Evolutionary conservation across 2,113 vertebrate genomes (phyloP).

Genomic region (Pomatorhinus ruficollis): DNA sequence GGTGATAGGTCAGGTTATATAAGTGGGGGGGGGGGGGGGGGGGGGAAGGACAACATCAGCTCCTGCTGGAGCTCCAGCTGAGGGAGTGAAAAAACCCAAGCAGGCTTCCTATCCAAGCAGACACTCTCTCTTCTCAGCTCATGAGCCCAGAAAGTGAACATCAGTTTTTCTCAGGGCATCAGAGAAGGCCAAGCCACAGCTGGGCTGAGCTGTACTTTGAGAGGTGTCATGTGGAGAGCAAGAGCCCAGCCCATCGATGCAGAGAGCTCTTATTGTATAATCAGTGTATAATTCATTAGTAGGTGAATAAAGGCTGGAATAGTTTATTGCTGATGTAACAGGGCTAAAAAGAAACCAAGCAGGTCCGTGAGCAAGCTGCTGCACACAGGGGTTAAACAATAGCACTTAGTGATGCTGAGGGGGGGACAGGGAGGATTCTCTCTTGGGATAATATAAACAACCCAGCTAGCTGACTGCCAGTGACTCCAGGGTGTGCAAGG

Average conservation of each 20-base stretch:
- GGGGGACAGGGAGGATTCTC: neutral
- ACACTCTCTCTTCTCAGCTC: neutral
- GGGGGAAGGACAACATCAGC: neutral
- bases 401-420: neutral
- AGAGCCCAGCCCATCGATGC: neutral
- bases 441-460: neutral
- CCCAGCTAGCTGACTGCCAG: neutral
- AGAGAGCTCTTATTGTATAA: conserved; percentile 16
- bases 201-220: neutral
- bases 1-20: conserved; percentile 43
- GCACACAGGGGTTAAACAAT: neutral
- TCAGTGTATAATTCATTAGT: conserved; percentile 60
- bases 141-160: neutral
- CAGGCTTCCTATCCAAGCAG: neutral
- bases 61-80: neutral
- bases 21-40: neutral
- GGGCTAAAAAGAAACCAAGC: neutral
- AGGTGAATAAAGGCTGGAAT: conserved; percentile 22
- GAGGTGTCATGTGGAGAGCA: neutral
- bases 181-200: neutral
- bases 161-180: neutral
- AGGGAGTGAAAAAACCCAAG: neutral
- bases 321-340: neutral
- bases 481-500: fast-evolving
- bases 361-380: neutral